Conservation (phyloP, 64 coral and sea anemone genomes). For the Dendronephthya gigantea region DNA sequence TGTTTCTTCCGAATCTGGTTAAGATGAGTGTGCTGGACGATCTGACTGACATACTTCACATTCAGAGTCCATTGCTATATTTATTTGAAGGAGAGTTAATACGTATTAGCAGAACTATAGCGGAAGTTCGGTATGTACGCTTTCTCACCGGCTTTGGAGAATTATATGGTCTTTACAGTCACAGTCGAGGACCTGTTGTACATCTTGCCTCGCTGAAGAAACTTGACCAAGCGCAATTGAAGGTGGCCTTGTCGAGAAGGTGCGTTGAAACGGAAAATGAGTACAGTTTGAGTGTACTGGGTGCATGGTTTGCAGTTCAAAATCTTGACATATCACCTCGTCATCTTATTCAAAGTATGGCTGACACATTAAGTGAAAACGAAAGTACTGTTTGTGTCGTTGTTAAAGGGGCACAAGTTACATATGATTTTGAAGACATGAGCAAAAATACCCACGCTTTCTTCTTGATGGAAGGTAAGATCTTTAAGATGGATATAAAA, state of each 20-base stretch:
- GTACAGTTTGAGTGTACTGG: not conserved
- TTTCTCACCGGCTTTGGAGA: not conserved
- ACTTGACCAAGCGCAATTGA: not conserved
- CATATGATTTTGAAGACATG: not conserved
- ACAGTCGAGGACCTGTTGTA: not conserved
- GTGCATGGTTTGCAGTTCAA: not conserved
- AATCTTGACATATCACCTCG: not conserved
- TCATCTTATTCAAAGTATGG: not conserved
- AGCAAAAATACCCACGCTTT: not conserved
- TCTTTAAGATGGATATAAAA: not conserved
- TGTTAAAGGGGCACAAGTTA: not conserved
- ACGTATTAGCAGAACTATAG: not conserved
- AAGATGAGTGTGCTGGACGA: too few species aligned
- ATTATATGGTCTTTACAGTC: not conserved
- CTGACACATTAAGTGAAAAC: not conserved
- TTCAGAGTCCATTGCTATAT: not conserved
- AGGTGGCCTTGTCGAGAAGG: not conserved
- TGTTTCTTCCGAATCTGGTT: too few species aligned
- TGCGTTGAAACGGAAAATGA: not conserved
- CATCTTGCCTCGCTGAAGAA: not conserved
- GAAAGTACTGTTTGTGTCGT: not conserved
- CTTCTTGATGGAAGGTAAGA: not conserved
- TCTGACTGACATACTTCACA: not conserved
- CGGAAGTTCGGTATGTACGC: not conserved
- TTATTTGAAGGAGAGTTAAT: not conserved